A percentile compares a stretch with the other conserved stretches of the same genome.
These are phyloP conservation scores for Psephotus haematonotus DNA, from an alignment of 2,113 vertebrate species.

Conservation along the genomic window DNA sequence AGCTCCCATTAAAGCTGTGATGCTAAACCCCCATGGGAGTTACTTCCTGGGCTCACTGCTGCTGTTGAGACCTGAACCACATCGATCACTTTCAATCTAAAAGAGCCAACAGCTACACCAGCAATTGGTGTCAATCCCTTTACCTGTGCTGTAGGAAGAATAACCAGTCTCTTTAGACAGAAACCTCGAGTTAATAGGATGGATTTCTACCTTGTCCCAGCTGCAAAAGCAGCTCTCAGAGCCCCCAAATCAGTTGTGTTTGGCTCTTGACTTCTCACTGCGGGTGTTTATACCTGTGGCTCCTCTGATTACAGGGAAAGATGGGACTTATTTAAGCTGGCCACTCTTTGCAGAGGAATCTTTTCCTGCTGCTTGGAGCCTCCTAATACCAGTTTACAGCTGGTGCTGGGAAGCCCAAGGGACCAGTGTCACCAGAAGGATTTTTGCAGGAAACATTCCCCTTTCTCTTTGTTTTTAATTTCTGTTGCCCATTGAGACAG, in stretches of 20 bases:
- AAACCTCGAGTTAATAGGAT: background rate
- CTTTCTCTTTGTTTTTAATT: background rate
- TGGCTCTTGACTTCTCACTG: background rate
- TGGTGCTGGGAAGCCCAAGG: background rate
- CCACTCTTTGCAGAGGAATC: background rate
- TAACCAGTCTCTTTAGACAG: background rate
- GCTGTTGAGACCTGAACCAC: too few relatives aligned
- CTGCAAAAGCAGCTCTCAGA: background rate
- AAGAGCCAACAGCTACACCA: background rate
- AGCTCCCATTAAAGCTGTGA: accelerated
- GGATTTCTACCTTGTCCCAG: background rate
- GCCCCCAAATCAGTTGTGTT: background rate
- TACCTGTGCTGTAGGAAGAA: background rate
- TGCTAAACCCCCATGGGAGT: accelerated
- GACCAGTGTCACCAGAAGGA: background rate
- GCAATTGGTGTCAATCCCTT: background rate
- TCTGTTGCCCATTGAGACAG: background rate
- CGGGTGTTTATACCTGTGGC: background rate
- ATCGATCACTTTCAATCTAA: background rate
- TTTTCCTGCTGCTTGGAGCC: background rate
- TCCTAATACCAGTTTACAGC: background rate
- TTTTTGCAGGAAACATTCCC: background rate
- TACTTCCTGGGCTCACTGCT: background rate
- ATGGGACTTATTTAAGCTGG: background rate
- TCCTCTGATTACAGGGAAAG: background rate